Evolutionary conservation across 2,888 invertebrate genomes (phyloP), one percentile per base, ranked within the genome.

Genomic region (Belgica antarctica): DNA sequence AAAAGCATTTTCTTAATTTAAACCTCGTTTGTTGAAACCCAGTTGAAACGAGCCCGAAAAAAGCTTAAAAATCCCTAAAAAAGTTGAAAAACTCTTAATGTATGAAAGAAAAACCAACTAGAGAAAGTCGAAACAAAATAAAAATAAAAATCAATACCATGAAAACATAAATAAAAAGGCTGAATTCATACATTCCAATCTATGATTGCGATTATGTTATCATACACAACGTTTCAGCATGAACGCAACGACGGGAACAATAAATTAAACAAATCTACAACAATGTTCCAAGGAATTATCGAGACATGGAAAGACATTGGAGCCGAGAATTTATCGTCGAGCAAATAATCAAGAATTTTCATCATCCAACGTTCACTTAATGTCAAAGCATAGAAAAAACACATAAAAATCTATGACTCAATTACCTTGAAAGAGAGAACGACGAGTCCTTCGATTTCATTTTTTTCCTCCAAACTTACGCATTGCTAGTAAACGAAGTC

Each of bases 101-200:
- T 66, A 66, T 22, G 46, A 62, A 27, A 15, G n/a, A n/a, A 66
- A 34, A 66, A 36, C 34, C 27, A 27, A 24, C 27, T 25, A 47
- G 27, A 47, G 27, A 46, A 65, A 65, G 31, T 24, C 24, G 41
- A 63, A 52, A 63, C 19, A 63, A 36, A 41, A 63, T 36, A 63
- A 61, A 61, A 61, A 12, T 47, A 28, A 34, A 66, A 66, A 66
- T 66, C 47, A 66, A 66, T 66, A 52, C 36, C 36, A 63, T 34
- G 63, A 63, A 25, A 34, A 63, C 22, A 19, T 52, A 63, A 63
- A 24, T 22, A 63, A 63, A 41, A 63, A 15, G 34, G 62, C 28
- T 22, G 34, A 31, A 31, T 34, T 62, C 62, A 34, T 62, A 62
- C 27, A 61, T 36, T 34, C 17, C 19, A 22, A 3, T 52, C 24